Conservation (phyloP, 2,113 vertebrate species). For the Meriones unguiculatus region DNA sequence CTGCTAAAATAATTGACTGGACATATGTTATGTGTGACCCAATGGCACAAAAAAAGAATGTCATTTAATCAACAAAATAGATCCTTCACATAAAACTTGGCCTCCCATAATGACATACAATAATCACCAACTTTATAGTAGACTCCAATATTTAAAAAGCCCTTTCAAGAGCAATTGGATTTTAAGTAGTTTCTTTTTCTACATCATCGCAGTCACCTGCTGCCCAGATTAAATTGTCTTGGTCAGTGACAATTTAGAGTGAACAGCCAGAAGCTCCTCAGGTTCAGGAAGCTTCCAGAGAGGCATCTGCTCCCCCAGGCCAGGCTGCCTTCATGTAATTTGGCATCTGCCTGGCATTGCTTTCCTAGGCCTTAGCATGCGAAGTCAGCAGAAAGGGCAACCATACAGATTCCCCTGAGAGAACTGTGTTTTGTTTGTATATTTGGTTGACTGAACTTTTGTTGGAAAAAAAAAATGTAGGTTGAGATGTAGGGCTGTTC, state of each 20-base stretch:
- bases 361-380: not conserved
- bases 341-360: not conserved
- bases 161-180: constrained; percentile 66
- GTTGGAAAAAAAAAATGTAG: not conserved
- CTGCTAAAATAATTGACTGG: constrained; percentile 81
- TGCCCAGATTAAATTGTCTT: constrained; percentile 27
- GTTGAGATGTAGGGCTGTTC: not conserved
- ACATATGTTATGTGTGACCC: constrained; percentile 80
- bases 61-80: constrained; percentile 81
- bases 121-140: constrained; percentile 78
- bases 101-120: constrained; percentile 70
- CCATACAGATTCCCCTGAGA: not conserved
- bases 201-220: constrained; percentile 49
- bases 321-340: not conserved
- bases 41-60: constrained; percentile 74
- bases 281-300: not conserved
- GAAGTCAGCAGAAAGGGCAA: not conserved
- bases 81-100: constrained; percentile 78
- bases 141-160: constrained; percentile 64
- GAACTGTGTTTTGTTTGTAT: not conserved
- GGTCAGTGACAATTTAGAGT: not conserved
- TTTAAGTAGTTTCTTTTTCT: constrained; percentile 49
- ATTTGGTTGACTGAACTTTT: not conserved
- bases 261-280: not conserved
- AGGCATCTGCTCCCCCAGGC: not conserved